Base-by-base conservation (phyloP, 2,888 invertebrate genomes). In the Mayetiola destructor region DNA sequence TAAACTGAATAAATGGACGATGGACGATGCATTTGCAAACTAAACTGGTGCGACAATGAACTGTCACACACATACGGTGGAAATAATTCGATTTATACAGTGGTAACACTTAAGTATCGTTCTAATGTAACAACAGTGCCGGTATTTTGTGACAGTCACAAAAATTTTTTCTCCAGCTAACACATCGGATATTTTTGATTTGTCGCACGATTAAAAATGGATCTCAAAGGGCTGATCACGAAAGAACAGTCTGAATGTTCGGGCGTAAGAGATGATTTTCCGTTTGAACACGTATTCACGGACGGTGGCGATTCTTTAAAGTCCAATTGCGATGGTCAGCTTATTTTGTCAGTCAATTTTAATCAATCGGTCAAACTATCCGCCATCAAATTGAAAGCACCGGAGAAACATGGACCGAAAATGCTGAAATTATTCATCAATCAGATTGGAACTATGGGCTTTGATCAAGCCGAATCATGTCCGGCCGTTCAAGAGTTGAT, bases 201-300 rank as follows among this genome's bases (percentile, higher is more conserved):
- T 42, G 21, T 42, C 42, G 23, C 42, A 23, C 54, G 59, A 61
- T 76, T 78, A 30, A 74, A 95, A 90, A 88, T 93, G 85, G 94
- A 97, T 71, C 75, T 99, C 57, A 75, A 73, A 36, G 81, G 85
- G 40, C 89, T 95, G 67, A 87, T 97, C 60, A 80, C 81, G 61
- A 93, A 92, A 74, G 80, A 80, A 60, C 86, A 90, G 65, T 92
- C 93, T 72, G 97, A 97, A 73, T 95, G 95, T 70, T 75, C 99
- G 60, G 99, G 99, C 71, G 95, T 95, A 70, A 82, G 88, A 5
- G 95, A 97, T 71, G 88, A 93, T 59, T 94, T 95, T 72, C 84
- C 88, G 10, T 75, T 95, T 63, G 73, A 75, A 9, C 84, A 90
- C 65, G 81, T 82, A 59, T 73, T 89, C 27, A 78, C 79, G 39